These are phyloP conservation scores for Diplolepis rosae DNA, from an alignment of 2,888 invertebrate species.

Conservation along the genomic window DNA sequence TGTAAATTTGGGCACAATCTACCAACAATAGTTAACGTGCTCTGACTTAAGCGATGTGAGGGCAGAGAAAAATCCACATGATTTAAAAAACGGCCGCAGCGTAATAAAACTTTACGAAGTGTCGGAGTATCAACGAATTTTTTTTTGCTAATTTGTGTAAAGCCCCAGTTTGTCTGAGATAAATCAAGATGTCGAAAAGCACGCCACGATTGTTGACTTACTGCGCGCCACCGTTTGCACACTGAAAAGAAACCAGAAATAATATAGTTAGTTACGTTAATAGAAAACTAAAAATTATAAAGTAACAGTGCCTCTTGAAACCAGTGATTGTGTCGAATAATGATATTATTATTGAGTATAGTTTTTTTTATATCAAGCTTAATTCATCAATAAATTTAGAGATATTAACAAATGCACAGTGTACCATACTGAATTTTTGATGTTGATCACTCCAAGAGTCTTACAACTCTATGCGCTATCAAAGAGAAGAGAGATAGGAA, in stretches of 20 bases:
- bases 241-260: conserved; percentile 63
- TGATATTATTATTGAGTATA: too few species aligned
- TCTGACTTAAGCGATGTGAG: conserved; percentile 75
- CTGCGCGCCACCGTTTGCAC: conserved; percentile 76
- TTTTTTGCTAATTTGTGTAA: not conserved
- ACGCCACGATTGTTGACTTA: conserved; percentile 75
- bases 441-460: too few species aligned
- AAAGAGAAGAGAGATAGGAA: too few species aligned
- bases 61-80: conserved; percentile 76
- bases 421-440: too few species aligned
- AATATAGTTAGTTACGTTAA: too few species aligned
- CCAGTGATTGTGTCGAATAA: too few species aligned
- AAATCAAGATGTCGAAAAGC: conserved; percentile 68
- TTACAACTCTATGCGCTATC: too few species aligned
- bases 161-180: conserved; percentile 54
- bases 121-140: conserved; percentile 51
- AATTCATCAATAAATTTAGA: too few species aligned
- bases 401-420: too few species aligned
- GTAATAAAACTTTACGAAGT: conserved; percentile 75
- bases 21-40: conserved; percentile 76
- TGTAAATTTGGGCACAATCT: conserved; percentile 78
- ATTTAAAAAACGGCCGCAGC: conserved; percentile 74
- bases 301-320: too few species aligned
- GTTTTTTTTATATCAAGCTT: too few species aligned
- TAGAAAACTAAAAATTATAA: too few species aligned